phyloP scores from a whole-genome alignment of 1,140 invertebrate species.

The Trialeurodes vaporariorum region DNA sequence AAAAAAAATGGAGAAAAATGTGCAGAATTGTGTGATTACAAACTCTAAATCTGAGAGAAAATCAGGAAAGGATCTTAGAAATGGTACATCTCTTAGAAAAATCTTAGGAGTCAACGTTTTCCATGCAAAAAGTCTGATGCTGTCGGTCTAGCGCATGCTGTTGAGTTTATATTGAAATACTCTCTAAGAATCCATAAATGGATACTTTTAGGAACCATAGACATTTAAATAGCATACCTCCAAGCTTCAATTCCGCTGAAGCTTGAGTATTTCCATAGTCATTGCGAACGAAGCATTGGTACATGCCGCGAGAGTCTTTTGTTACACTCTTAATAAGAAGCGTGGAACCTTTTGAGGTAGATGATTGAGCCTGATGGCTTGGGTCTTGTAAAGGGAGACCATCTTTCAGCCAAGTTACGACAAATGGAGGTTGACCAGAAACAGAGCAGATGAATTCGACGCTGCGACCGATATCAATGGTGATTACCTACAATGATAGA shows the following conservation, averaged over 20 bases:
- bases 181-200: no score
- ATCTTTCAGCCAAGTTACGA: conserved; percentile 17
- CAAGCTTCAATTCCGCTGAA: conserved; percentile 55
- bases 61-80: no score
- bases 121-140: no score
- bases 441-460: background rate
- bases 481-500: background rate
- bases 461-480: background rate
- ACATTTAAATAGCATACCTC: conserved; percentile 46
- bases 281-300: conserved; percentile 65
- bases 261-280: conserved; percentile 57
- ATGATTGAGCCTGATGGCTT: background rate
- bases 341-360: conserved; percentile 28
- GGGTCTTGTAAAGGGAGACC: conserved; percentile 9
- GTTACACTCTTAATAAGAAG: conserved; percentile 51
- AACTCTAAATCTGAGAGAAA: no score
- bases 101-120: no score
- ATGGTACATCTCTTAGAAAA: no score
- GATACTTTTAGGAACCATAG: no score
- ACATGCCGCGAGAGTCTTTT: conserved; percentile 66
- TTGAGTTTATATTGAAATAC: no score
- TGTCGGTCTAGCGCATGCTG: no score
- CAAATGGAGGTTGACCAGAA: background rate
- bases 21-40: no score
- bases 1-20: no score